Conservation (phyloP, 1,140 invertebrate genomes). For the Megalopta genalis region DNA sequence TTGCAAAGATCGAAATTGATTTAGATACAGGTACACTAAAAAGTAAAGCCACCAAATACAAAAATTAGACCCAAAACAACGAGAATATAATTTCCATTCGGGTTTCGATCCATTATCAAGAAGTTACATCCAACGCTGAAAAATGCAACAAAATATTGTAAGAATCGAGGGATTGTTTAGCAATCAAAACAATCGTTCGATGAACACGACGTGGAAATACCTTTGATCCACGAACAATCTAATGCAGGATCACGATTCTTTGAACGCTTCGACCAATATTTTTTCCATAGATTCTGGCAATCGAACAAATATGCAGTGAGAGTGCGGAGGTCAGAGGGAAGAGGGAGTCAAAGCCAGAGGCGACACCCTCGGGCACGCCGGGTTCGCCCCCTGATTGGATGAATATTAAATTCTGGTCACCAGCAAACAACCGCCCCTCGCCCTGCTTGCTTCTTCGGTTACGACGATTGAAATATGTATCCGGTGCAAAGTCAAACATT, state of each 20-base stretch:
- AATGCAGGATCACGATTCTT: background rate
- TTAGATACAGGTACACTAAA: too few relatives aligned
- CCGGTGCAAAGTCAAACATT: conserved; percentile 73
- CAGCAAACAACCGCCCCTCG: conserved; percentile 68
- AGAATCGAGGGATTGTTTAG: too few relatives aligned
- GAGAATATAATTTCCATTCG: too few relatives aligned
- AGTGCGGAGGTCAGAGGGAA: conserved; percentile 42
- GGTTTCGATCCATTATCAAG: too few relatives aligned
- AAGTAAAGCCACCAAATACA: too few relatives aligned
- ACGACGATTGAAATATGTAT: conserved; percentile 77
- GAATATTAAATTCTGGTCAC: conserved; percentile 78
- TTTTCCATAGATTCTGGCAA: conserved; percentile 63
- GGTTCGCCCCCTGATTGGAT: conserved; percentile 70
- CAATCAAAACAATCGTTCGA: too few relatives aligned
- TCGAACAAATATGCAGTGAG: conserved; percentile 65
- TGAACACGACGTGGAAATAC: too few relatives aligned
- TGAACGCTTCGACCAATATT: conserved; percentile 47
- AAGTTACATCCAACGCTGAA: too few relatives aligned
- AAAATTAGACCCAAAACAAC: too few relatives aligned
- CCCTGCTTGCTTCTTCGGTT: conserved; percentile 54
- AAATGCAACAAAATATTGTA: too few relatives aligned
- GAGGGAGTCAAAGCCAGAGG: conserved; percentile 42
- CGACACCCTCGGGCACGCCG: conserved; percentile 59
- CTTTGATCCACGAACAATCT: too few relatives aligned
- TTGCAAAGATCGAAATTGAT: too few relatives aligned